Conservation (phyloP, 2,797 vertebrate genomes). For the Sparidentex hasta region DNA sequence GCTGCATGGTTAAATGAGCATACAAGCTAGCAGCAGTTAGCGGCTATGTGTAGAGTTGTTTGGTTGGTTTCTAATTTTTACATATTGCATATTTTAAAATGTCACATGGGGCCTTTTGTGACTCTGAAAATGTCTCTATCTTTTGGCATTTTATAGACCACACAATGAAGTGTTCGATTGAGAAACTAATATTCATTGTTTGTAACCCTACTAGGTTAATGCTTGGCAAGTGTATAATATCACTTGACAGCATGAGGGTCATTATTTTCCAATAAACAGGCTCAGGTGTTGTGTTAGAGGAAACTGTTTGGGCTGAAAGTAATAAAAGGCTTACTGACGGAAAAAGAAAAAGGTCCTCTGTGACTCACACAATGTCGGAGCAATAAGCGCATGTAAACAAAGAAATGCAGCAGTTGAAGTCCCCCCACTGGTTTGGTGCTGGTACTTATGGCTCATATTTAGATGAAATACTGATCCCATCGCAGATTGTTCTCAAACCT, state of each 20-base stretch:
- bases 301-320: background rate
- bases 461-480: background rate
- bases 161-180: background rate
- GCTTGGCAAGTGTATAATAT: background rate
- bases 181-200: background rate
- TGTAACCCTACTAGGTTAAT: background rate
- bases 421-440: background rate
- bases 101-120: background rate
- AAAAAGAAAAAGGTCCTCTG: background rate
- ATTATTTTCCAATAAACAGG: conserved; percentile 15
- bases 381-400: background rate
- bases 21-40: no score
- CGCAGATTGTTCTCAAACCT: background rate
- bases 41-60: no score
- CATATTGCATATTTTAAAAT: no score
- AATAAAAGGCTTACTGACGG: conserved; percentile 8
- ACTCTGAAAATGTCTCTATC: background rate
- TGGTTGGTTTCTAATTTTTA: no score
- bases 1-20: no score
- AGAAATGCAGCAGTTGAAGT: background rate
- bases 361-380: conserved; percentile 17
- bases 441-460: background rate
- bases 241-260: background rate
- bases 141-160: background rate
- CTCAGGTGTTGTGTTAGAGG: background rate